These are phyloP conservation scores for Planiliza haematocheilus DNA, from an alignment of 2,113 vertebrate genomes.

Conservation along the genomic window DNA sequence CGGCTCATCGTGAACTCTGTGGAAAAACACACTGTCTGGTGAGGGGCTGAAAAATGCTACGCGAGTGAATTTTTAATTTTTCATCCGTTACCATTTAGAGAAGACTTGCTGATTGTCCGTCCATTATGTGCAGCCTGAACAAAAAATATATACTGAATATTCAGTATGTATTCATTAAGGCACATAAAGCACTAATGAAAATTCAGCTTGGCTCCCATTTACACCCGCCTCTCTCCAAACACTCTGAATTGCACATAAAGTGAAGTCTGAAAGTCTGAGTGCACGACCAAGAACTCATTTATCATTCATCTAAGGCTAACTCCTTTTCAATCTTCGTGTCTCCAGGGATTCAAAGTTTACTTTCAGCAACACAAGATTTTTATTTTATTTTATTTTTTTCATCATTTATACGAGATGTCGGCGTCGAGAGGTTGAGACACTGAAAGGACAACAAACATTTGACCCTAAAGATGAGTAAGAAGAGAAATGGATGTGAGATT, in stretches of 20 bases:
- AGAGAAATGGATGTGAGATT: neutral
- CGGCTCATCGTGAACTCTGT: no score
- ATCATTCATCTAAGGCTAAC: neutral
- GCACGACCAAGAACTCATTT: neutral
- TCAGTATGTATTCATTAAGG: neutral
- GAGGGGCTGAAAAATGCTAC: neutral
- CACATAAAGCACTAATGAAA: constrained; percentile 4
- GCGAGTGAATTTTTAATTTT: neutral
- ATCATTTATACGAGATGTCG: neutral
- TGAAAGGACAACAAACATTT: neutral
- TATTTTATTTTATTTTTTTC: neutral
- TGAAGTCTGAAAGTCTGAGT: neutral
- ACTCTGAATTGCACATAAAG: neutral
- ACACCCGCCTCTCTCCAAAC: neutral
- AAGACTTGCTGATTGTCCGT: neutral
- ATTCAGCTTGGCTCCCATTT: neutral
- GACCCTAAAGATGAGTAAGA: constrained; percentile 1
- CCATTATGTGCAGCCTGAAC: neutral
- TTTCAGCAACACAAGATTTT: neutral
- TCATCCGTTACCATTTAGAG: no score
- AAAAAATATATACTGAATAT: constrained; percentile 16
- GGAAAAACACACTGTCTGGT: neutral
- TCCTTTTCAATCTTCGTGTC: neutral
- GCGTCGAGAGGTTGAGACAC: neutral
- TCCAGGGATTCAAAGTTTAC: neutral